These are phyloP conservation scores for Tiphia femorata DNA, from an alignment of 2,888 invertebrate genomes.

Conservation along the genomic window DNA sequence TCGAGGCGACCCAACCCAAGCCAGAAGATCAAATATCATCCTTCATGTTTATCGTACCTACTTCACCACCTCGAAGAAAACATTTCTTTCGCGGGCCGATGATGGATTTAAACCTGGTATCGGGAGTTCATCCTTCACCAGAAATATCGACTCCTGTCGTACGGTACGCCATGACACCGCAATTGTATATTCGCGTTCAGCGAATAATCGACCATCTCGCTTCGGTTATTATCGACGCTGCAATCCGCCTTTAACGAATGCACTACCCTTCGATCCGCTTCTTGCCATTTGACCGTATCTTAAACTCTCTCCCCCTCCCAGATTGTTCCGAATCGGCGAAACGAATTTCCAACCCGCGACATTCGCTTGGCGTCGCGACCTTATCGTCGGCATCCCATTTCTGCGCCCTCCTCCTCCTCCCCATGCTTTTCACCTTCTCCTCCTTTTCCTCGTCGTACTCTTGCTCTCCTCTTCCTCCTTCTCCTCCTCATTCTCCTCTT, in stretches of 20 bases:
- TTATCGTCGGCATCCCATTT: neutral
- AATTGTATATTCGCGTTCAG: too few species aligned
- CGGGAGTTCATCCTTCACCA: too few species aligned
- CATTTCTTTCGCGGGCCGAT: too few species aligned
- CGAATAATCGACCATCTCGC: too few species aligned
- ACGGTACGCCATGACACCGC: too few species aligned
- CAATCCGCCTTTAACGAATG: neutral
- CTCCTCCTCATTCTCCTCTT: neutral
- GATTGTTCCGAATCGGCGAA: neutral
- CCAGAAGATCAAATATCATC: too few species aligned
- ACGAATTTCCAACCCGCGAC: slow-evolving; percentile 19
- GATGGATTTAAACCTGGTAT: too few species aligned
- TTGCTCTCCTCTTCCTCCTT: neutral
- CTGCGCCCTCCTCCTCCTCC: neutral
- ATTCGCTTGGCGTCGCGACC: slow-evolving; percentile 3
- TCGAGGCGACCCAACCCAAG: too few species aligned
- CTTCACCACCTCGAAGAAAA: too few species aligned
- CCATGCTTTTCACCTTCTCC: neutral
- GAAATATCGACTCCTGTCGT: too few species aligned
- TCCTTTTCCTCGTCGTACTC: neutral
- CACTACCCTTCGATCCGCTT: neutral
- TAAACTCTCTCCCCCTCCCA: too few species aligned
- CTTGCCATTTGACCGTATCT: neutral
- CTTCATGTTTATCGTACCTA: too few species aligned
- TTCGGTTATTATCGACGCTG: neutral